Evolutionary conservation across 1,140 invertebrate genomes (phyloP).

Genomic region (Nylanderia fulva): DNA sequence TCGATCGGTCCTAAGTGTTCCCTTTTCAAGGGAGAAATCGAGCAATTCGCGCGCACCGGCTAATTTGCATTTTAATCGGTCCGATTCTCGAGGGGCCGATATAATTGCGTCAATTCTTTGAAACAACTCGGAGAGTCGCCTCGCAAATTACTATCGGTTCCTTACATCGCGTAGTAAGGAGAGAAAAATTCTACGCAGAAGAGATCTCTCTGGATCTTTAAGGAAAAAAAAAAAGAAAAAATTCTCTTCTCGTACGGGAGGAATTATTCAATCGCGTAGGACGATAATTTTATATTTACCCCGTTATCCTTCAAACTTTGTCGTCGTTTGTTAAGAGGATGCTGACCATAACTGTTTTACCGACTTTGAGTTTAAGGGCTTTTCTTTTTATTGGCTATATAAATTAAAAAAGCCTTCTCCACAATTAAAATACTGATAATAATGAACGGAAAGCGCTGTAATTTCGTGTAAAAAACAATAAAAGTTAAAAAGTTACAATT

Average conservation of each 20-base stretch:
- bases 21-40: conserved; percentile 43
- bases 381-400: no score
- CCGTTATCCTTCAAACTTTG: no score
- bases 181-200: background rate
- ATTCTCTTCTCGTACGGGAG: background rate
- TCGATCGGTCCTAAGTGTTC: conserved; percentile 48
- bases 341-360: no score
- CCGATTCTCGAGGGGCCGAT: conserved; percentile 17
- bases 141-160: conserved; percentile 36
- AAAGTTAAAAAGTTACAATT: no score
- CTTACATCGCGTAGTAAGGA: background rate
- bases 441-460: no score
- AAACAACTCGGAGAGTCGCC: background rate
- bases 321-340: no score
- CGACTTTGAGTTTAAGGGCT: no score
- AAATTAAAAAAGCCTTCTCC: no score
- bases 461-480: no score
- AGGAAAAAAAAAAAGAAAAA: background rate
- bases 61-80: conserved; percentile 53
- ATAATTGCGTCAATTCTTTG: conserved; percentile 34
- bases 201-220: background rate
- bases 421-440: no score
- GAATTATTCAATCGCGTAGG: background rate
- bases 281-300: background rate
- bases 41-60: conserved; percentile 34